These are phyloP conservation scores for Mastomys natalensis DNA, from an alignment of 2,113 vertebrate genomes.

Conservation along the genomic window DNA sequence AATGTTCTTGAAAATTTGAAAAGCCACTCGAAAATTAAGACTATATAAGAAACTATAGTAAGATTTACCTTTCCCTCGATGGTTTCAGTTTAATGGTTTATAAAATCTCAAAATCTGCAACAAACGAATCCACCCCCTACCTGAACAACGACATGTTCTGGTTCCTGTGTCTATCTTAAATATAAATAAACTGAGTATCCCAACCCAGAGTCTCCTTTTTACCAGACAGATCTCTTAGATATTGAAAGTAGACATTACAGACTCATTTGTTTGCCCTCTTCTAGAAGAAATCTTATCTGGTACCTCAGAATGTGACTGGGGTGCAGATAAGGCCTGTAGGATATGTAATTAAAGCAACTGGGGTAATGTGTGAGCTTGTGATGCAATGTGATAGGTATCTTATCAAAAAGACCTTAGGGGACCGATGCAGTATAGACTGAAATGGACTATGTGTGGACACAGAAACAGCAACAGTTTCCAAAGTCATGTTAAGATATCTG, in stretches of 20 bases:
- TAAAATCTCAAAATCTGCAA: not conserved
- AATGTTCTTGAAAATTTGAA: not conserved
- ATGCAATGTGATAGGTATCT: not conserved
- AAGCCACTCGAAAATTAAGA: not conserved
- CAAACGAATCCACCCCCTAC: not conserved
- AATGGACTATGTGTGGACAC: accelerated
- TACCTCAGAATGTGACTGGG: not conserved
- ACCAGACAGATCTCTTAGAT: not conserved
- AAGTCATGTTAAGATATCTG: not conserved
- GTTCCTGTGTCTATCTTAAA: not conserved
- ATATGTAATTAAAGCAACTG: not conserved
- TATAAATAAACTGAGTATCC: not conserved
- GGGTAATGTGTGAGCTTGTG: not conserved
- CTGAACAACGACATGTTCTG: not conserved
- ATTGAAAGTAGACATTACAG: not conserved
- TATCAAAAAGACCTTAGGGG: not conserved
- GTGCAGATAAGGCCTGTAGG: not conserved
- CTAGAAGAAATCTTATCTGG: not conserved
- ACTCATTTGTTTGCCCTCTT: not conserved
- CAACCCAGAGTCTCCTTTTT: not conserved
- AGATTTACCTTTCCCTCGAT: not conserved
- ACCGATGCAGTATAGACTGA: not conserved
- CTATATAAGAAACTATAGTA: not conserved
- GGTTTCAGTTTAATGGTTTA: not conserved
- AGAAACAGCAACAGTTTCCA: not conserved